Evolutionary conservation across 1,140 invertebrate species (phyloP).

Genomic region (Fopius arisanus): DNA sequence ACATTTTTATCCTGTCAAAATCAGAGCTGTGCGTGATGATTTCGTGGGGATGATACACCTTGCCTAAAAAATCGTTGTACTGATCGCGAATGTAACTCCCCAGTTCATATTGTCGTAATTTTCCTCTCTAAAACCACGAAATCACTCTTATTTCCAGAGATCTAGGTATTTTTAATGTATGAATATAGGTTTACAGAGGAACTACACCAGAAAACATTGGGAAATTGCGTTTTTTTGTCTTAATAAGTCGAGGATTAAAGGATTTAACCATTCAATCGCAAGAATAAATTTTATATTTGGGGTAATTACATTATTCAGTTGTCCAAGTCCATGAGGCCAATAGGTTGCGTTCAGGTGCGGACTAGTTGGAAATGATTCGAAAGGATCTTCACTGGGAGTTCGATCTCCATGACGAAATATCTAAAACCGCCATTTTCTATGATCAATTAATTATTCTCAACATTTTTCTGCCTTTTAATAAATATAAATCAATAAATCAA

Average conservation of each 20-base stretch:
- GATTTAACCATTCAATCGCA: background rate
- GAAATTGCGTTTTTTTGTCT: too few species aligned
- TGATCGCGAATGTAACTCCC: constrained; percentile 56
- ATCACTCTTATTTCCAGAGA: too few species aligned
- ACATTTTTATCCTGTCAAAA: constrained; percentile 68
- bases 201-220: background rate
- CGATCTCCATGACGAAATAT: constrained; percentile 45
- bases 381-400: constrained; percentile 50
- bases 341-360: constrained; percentile 43
- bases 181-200: background rate
- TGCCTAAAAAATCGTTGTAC: constrained; percentile 60
- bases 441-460: too few species aligned
- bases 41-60: constrained; percentile 52
- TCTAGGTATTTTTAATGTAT: too few species aligned
- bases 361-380: constrained; percentile 39
- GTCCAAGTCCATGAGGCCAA: constrained; percentile 42
- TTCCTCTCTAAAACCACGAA: constrained; percentile 61
- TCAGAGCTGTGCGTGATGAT: constrained; percentile 67
- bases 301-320: constrained; percentile 33
- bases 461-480: too few species aligned
- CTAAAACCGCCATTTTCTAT: background rate
- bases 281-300: background rate
- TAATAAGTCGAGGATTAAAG: background rate
- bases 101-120: constrained; percentile 57
- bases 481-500: too few species aligned